These are phyloP conservation scores for Plotosus lineatus DNA, from an alignment of 2,113 vertebrate genomes.

Conservation along the genomic window DNA sequence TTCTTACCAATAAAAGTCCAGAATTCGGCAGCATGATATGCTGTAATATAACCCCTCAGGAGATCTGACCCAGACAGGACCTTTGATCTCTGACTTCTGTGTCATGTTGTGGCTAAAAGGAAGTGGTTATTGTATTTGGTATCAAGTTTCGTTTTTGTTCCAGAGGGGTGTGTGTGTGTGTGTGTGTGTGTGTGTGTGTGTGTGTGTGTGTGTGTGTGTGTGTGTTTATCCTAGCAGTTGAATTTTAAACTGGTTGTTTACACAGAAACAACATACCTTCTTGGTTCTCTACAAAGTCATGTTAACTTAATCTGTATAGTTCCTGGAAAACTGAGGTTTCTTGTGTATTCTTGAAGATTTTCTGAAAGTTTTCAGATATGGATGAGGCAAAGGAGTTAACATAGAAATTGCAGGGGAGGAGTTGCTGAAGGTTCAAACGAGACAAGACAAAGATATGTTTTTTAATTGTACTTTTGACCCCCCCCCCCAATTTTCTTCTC, in stretches of 20 bases:
- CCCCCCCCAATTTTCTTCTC: too few species aligned
- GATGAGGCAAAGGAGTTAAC: too few species aligned
- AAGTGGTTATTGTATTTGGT: constrained; percentile 18
- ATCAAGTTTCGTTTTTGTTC: constrained; percentile 3
- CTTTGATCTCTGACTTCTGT: constrained; percentile 30
- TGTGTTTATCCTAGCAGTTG: neutral
- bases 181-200: constrained; percentile 1
- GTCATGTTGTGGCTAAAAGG: constrained; percentile 25
- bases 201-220: neutral
- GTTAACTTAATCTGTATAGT: neutral
- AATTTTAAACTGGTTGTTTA: neutral
- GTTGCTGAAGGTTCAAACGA: too few species aligned
- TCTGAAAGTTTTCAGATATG: too few species aligned
- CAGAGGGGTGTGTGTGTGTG: neutral
- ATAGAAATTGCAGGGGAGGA: too few species aligned
- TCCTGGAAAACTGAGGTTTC: too few species aligned
- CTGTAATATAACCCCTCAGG: neutral
- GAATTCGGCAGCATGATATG: neutral
- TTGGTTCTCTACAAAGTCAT: neutral
- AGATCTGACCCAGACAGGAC: constrained; percentile 8
- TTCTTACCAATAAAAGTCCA: neutral
- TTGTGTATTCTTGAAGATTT: too few species aligned
- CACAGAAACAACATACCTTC: neutral
- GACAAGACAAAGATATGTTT: too few species aligned
- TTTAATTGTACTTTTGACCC: too few species aligned